Base-by-base conservation (phyloP, 2,113 vertebrate species). In the Misgurnus anguillicaudatus region DNA sequence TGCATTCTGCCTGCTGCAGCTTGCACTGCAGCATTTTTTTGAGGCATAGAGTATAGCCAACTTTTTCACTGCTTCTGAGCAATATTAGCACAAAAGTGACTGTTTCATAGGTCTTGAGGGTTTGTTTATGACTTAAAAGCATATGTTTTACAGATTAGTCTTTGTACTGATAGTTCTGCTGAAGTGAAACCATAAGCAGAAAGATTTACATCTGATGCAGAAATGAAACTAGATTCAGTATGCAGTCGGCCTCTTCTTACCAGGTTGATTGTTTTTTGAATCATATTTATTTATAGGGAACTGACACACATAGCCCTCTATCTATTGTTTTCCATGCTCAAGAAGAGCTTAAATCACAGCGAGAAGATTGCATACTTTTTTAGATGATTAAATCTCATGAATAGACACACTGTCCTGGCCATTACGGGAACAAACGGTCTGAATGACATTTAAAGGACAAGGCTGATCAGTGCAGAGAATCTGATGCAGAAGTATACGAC, bases 401-500 rank as follows among this genome's bases (percentile, higher is more conserved):
- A 75, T 62, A 75, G 57, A 62, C 3, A 47, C 41, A 75, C 58
- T 75, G 72, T 75, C 57, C 41, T 31, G 41, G 13, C 39, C 58
- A 75, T 75, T 75, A 75, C 57, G 62, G 21, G 72, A 75, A 62
- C 72, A 62, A 75, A 36, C 57, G 16, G 41, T 62, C 58, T 45
- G 41, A 75, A 75, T 75, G 72, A 75, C 72, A 75, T 75, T 75
- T 75, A 75, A 75, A 75, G 72, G 72, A 75, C 72, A 75, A 75
- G 72, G 72, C 72, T 48, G 58, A 62, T 75, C 72, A 75, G 72
- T 47, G 58, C 72, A 62, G 72, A 75, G 58, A 75, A 48, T 47
- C 72, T 62, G 41, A 48, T 75, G 72, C 70, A 58, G 70, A 73
- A 73, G 58, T 75, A 31, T 31, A 75, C 42, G 41, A 62, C 72